Conservation (phyloP, 2,797 vertebrate genomes). For the Cirrhinus mrigala region DNA sequence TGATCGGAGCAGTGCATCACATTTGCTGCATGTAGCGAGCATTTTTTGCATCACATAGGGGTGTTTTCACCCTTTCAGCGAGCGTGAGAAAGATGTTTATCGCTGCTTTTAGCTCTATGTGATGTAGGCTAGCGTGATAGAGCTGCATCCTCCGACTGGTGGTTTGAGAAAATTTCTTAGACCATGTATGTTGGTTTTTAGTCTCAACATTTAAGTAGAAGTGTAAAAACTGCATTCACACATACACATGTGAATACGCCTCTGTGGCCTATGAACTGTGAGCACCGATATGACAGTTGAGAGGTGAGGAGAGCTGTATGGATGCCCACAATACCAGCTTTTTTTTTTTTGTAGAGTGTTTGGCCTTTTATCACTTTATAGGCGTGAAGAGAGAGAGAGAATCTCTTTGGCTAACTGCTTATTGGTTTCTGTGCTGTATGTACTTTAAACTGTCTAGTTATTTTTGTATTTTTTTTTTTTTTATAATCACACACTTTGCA, state of each 20-base stretch:
- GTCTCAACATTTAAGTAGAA: neutral
- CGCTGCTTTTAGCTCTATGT: neutral
- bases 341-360: neutral
- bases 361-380: neutral
- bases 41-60: neutral
- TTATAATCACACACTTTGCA: neutral
- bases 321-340: neutral
- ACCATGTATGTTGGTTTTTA: neutral
- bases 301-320: neutral
- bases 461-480: neutral
- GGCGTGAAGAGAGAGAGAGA: neutral
- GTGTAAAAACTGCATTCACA: neutral
- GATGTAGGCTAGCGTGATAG: neutral
- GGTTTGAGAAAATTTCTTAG: neutral
- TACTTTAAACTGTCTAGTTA: neutral
- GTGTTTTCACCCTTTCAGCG: neutral
- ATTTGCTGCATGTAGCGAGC: neutral
- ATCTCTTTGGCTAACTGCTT: neutral
- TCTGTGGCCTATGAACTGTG: neutral
- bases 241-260: neutral
- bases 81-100: conserved; percentile 15
- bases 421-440: neutral
- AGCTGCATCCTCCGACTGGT: neutral
- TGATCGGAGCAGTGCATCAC: neutral
- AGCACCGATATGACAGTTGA: neutral